Conservation (phyloP, 64 coral and sea anemone genomes). For the Dendrophyllia cribrosa region DNA sequence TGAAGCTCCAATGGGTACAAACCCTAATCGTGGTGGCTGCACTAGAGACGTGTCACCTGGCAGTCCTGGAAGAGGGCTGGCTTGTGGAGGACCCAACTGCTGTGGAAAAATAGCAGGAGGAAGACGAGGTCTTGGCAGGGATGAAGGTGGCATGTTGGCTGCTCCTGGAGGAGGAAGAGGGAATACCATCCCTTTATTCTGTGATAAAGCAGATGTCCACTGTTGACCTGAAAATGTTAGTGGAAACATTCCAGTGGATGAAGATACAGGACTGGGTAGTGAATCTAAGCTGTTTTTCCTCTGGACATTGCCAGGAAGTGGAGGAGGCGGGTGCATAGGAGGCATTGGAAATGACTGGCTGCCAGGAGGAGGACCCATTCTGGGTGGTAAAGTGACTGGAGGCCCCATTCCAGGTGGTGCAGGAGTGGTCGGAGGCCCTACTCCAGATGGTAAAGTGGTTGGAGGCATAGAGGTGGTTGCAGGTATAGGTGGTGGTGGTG, state of each 20-base stretch:
- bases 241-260: background rate
- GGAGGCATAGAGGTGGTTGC: background rate
- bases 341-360: background rate
- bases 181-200: background rate
- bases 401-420: background rate
- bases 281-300: slow-evolving; percentile 2
- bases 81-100: slow-evolving; percentile 1
- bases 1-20: background rate
- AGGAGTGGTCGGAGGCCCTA: background rate
- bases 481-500: slow-evolving; percentile 7
- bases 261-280: background rate
- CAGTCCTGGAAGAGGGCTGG: background rate
- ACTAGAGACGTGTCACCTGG: background rate
- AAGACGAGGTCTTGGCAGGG: background rate
- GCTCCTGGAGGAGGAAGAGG: background rate
- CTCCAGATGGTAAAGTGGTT: background rate
- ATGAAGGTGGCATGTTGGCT: background rate
- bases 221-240: background rate
- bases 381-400: background rate
- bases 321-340: background rate
- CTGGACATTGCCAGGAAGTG: background rate
- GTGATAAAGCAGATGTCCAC: background rate
- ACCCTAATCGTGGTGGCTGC: background rate
- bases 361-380: background rate
- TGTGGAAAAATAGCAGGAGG: background rate